These are phyloP conservation scores for Cremastobaeus sp. DNA, from an alignment of 2,888 invertebrate species.

Conservation along the genomic window DNA sequence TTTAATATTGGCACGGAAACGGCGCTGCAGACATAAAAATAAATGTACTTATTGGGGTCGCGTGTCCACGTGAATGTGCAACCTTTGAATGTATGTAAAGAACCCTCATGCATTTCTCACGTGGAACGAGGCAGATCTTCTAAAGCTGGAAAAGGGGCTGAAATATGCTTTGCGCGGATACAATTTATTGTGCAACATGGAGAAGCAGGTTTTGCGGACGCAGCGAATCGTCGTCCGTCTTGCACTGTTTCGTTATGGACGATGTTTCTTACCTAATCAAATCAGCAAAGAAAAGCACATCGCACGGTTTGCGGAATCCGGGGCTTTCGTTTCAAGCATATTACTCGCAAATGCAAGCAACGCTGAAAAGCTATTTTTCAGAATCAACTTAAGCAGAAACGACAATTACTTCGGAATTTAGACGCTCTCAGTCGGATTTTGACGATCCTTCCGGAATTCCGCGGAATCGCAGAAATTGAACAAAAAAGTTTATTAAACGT, in stretches of 20 bases:
- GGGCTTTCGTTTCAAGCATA: conserved; percentile 10
- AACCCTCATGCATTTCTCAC: conserved; percentile 56
- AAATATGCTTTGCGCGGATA: conserved; percentile 58
- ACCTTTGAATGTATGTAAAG: conserved; percentile 60
- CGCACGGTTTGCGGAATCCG: conserved; percentile 1
- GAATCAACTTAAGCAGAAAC: neutral
- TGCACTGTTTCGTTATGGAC: conserved; percentile 48
- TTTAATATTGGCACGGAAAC: too few species aligned
- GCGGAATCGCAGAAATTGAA: too few species aligned
- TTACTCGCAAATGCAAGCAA: conserved; percentile 7
- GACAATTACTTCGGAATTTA: neutral
- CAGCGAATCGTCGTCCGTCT: conserved; percentile 47
- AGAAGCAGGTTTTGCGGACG: conserved; percentile 49
- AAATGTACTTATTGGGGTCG: conserved; percentile 8
- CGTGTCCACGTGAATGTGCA: conserved; percentile 14
- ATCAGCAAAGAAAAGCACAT: conserved; percentile 42
- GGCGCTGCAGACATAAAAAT: too few species aligned
- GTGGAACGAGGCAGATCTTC: conserved; percentile 59
- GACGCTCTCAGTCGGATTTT: conserved; percentile 1
- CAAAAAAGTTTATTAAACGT: too few species aligned
- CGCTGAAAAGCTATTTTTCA: conserved; percentile 13
- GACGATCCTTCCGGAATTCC: too few species aligned
- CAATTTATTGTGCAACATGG: conserved; percentile 58
- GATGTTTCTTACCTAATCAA: conserved; percentile 49
- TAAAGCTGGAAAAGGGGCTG: conserved; percentile 58